These are phyloP conservation scores for Psilopogon haemacephalus DNA, from an alignment of 2,113 vertebrate species.

Conservation along the genomic window DNA sequence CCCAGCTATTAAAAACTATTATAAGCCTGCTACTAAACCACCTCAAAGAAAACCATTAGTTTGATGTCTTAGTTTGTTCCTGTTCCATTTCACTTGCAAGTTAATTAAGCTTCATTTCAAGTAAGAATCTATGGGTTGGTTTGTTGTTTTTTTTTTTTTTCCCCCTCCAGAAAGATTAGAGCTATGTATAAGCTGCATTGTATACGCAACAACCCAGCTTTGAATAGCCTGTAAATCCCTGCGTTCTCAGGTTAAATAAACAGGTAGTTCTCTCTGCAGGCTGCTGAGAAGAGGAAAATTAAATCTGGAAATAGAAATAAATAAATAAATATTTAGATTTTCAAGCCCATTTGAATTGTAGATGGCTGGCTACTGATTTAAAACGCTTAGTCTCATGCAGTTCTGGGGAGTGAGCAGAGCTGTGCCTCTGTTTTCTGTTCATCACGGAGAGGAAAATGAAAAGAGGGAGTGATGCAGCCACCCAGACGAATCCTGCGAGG, in stretches of 20 bases:
- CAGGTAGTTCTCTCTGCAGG: background rate
- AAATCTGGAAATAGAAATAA: background rate
- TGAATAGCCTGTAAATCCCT: background rate
- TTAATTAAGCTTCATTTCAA: background rate
- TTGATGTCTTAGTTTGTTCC: background rate
- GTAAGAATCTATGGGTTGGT: background rate
- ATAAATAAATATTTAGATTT: background rate
- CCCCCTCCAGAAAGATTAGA: background rate
- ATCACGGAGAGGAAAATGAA: background rate
- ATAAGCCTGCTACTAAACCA: background rate
- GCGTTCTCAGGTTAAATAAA: background rate
- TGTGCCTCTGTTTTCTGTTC: background rate
- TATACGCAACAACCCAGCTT: background rate
- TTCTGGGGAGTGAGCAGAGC: background rate
- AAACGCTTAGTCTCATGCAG: background rate
- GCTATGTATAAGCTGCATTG: background rate
- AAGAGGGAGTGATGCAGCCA: background rate
- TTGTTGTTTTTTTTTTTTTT: background rate
- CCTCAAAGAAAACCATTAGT: background rate
- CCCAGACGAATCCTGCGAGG: background rate
- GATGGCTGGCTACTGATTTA: background rate
- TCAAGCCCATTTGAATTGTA: background rate
- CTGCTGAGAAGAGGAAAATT: background rate
- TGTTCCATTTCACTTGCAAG: background rate
- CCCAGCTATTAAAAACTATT: background rate